Evolutionary conservation across 2,888 invertebrate genomes (phyloP).

Genomic region (Rhopalosiphum nymphaeae): DNA sequence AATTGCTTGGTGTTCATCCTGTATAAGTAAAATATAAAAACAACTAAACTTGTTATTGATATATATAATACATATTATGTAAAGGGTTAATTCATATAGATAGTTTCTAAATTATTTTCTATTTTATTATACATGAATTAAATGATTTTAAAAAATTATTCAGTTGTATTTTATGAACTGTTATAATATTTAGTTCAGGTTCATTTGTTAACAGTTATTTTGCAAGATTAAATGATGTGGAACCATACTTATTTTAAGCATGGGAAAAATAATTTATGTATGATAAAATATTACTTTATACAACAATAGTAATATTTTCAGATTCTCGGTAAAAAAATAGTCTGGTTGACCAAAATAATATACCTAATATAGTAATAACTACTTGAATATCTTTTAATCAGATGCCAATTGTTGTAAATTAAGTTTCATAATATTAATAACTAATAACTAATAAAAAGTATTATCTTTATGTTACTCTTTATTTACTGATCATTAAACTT

Average conservation of each 20-base stretch:
- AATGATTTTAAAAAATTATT: background rate
- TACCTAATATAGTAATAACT: background rate
- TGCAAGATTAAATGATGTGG: background rate
- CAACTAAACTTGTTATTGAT: background rate
- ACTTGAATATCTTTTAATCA: background rate
- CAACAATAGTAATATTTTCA: background rate
- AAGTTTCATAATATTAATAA: background rate
- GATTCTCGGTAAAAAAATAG: background rate
- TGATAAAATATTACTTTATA: background rate
- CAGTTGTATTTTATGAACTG: background rate
- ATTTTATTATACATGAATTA: background rate
- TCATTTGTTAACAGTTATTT: background rate
- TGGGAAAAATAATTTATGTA: background rate
- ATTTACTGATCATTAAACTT: background rate
- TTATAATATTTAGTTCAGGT: conserved; percentile 34
- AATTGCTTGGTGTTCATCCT: no score
- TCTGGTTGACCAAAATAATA: background rate
- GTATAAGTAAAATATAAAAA: no score
- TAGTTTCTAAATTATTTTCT: background rate
- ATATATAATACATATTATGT: background rate
- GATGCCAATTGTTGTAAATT: background rate
- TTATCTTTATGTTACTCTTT: background rate
- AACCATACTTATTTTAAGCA: background rate
- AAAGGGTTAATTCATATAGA: background rate
- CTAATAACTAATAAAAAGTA: background rate